phyloP scores from a whole-genome alignment of 2,888 invertebrate genomes.

The Acanthopleura granulata region DNA sequence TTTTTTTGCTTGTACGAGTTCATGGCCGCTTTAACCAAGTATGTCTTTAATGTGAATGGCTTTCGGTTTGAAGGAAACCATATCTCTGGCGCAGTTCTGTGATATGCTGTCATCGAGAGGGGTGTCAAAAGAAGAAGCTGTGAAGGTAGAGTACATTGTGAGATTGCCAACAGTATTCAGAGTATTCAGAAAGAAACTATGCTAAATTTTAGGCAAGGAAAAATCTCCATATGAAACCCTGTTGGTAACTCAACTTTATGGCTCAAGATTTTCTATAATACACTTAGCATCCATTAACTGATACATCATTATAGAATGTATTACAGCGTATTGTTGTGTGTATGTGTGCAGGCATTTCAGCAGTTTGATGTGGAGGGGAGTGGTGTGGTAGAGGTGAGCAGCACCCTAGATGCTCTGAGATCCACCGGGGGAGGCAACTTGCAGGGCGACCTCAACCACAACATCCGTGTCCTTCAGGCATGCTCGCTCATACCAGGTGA shows the following conservation, averaged over 20 bases:
- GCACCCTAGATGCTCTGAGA: constrained; percentile 59
- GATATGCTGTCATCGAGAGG: constrained; percentile 61
- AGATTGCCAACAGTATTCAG: too few species aligned
- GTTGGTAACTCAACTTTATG: too few species aligned
- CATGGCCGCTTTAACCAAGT: too few species aligned
- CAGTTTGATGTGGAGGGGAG: constrained; percentile 67
- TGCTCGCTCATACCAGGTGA: constrained; percentile 64
- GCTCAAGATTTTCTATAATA: too few species aligned
- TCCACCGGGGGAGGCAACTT: constrained; percentile 51
- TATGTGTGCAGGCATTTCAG: constrained; percentile 49
- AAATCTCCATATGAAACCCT: too few species aligned
- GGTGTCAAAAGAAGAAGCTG: constrained; percentile 59
- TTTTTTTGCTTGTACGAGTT: constrained; percentile 2
- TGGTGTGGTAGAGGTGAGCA: constrained; percentile 63
- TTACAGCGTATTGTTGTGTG: not conserved
- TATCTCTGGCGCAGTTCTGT: constrained; percentile 63
- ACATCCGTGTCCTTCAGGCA: constrained; percentile 64
- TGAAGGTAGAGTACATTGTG: constrained; percentile 42
- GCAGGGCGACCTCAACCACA: constrained; percentile 61
- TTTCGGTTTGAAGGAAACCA: constrained; percentile 47
- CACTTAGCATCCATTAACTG: not conserved
- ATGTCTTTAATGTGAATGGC: not conserved
- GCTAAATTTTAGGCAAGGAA: too few species aligned
- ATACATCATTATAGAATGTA: not conserved
- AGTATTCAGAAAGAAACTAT: too few species aligned